phyloP scores from a whole-genome alignment of 53 echinoderm and acorn worm genomes.

The Hippasteria phrygiana region DNA sequence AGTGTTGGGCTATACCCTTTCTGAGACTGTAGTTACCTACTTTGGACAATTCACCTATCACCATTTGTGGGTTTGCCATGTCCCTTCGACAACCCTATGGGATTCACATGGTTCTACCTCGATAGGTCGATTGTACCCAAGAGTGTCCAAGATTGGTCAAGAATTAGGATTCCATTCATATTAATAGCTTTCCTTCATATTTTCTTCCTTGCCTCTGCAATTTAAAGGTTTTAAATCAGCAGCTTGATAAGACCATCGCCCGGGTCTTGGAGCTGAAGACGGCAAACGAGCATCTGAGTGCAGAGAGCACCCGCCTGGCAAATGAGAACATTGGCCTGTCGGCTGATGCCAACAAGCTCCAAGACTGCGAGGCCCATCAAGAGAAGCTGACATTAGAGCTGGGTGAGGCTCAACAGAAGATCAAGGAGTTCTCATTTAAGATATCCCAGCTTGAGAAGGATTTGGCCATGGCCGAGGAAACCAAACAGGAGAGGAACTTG shows the following conservation, averaged over 20 bases:
- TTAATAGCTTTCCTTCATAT: not conserved
- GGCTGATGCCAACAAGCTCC: conserved; percentile 57
- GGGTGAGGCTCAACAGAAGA: conserved; percentile 67
- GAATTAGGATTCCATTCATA: not conserved
- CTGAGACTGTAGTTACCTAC: too few relatives aligned
- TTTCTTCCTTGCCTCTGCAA: not conserved
- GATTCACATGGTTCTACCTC: too few relatives aligned
- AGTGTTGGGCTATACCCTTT: too few relatives aligned
- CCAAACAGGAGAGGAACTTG: conserved; percentile 46
- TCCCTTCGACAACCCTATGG: too few relatives aligned
- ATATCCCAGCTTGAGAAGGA: conserved; percentile 68
- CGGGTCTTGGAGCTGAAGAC: conserved; percentile 74
- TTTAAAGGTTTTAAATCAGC: conserved; percentile 72
- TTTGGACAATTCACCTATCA: too few relatives aligned
- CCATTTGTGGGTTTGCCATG: too few relatives aligned
- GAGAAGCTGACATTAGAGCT: conserved; percentile 42
- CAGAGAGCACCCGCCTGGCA: conserved; percentile 41
- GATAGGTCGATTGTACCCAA: too few relatives aligned
- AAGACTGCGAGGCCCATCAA: conserved; percentile 54
- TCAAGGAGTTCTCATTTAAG: conserved; percentile 68
- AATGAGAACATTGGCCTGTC: conserved; percentile 50
- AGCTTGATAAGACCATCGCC: conserved; percentile 71
- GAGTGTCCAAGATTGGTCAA: not conserved
- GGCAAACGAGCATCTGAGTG: conserved; percentile 61
- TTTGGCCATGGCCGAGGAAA: conserved; percentile 14